A percentile compares a stretch with the other conserved stretches of the same genome.
phyloP scores from a whole-genome alignment of 2,888 invertebrate genomes.

The Cybosia mesomella region DNA sequence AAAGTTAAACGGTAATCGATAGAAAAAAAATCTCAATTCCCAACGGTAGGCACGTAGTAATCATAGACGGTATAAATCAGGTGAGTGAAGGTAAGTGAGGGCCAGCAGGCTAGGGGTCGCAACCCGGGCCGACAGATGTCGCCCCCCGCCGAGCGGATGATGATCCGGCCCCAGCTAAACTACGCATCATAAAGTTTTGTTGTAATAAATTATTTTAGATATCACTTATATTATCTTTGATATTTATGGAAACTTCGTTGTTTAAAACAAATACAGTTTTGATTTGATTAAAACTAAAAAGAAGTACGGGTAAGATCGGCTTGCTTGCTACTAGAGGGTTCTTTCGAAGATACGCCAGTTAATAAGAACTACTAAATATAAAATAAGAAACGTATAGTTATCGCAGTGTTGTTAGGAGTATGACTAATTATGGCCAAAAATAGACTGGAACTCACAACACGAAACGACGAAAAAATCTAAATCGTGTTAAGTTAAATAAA shows the following conservation, averaged over 20 bases:
- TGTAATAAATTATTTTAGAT: slow-evolving; percentile 59
- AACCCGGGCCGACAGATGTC: slow-evolving; percentile 76
- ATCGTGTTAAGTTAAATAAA: no score
- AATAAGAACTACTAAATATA: no score
- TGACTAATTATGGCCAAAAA: no score
- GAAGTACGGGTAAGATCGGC: no score
- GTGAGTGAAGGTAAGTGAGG: slow-evolving; percentile 46
- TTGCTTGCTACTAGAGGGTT: no score
- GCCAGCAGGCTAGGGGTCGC: slow-evolving; percentile 53
- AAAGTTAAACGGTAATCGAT: slow-evolving; percentile 20
- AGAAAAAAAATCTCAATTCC: slow-evolving; percentile 28
- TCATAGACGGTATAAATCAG: slow-evolving; percentile 49
- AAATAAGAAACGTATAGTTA: no score
- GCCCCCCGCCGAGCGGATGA: slow-evolving; percentile 80
- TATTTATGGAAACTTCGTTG: slow-evolving; percentile 25
- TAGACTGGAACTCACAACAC: no score
- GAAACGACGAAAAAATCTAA: no score
- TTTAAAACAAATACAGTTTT: slow-evolving; percentile 15
- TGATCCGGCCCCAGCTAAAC: slow-evolving; percentile 65
- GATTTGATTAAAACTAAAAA: neutral
- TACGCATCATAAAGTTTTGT: slow-evolving; percentile 67
- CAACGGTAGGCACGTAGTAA: slow-evolving; percentile 37
- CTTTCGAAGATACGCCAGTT: no score
- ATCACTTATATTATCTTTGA: slow-evolving; percentile 44
- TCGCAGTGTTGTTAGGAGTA: no score